Conservation (phyloP, 2,113 vertebrate species). For the Verasper variegatus region DNA sequence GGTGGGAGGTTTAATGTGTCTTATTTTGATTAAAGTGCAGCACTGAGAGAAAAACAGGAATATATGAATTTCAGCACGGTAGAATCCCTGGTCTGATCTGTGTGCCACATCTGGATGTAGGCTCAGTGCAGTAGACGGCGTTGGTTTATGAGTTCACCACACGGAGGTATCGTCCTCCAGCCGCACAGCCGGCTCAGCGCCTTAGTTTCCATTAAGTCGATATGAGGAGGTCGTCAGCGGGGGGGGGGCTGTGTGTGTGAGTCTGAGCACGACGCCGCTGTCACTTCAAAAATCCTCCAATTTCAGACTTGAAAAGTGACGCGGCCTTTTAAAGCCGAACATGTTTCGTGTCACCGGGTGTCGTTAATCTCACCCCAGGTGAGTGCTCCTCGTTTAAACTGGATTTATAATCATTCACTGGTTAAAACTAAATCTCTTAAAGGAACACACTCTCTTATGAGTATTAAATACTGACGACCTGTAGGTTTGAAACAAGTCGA, state of each 20-base stretch:
- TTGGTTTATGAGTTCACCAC: constrained; percentile 31
- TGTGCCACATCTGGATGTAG: constrained; percentile 20
- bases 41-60: constrained; percentile 21
- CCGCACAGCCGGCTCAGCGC: background rate
- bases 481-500: too few species aligned
- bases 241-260: too few species aligned
- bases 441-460: too few species aligned
- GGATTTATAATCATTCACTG: too few species aligned
- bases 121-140: background rate
- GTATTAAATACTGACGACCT: too few species aligned
- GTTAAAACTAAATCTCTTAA: too few species aligned
- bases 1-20: constrained; percentile 33
- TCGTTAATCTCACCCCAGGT: background rate
- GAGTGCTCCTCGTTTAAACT: too few species aligned
- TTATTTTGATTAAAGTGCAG: constrained; percentile 59
- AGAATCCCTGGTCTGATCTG: constrained; percentile 18
- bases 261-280: background rate
- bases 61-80: constrained; percentile 36
- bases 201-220: constrained; percentile 29
- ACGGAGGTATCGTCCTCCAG: constrained; percentile 25
- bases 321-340: background rate
- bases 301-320: constrained; percentile 1
- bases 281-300: background rate
- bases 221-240: background rate
- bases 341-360: background rate